Conservation (phyloP, 2,888 invertebrate genomes). For the Autographa gamma region DNA sequence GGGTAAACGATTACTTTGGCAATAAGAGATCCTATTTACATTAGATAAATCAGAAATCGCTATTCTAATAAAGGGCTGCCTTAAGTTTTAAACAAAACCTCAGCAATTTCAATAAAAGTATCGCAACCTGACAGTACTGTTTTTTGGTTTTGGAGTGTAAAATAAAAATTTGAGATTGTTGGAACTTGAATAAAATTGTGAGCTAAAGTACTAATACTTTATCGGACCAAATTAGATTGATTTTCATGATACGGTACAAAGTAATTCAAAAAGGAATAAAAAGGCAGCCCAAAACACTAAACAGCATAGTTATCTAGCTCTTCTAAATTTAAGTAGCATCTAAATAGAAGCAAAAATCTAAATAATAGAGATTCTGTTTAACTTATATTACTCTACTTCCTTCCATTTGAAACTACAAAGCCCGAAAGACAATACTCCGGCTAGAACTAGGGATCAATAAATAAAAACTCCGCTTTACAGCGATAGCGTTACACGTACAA, state of each 20-base stretch:
- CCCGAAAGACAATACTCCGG: constrained; percentile 35
- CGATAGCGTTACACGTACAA: constrained; percentile 75
- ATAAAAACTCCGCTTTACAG: constrained; percentile 73
- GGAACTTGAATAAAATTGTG: too few species aligned
- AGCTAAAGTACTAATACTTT: too few species aligned
- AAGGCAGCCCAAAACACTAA: constrained; percentile 55
- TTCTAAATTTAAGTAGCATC: constrained; percentile 64
- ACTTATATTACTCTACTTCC: constrained; percentile 51
- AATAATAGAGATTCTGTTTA: constrained; percentile 37
- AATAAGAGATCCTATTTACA: constrained; percentile 66
- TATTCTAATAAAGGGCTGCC: constrained; percentile 50
- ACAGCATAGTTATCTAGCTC: constrained; percentile 69
- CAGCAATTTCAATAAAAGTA: too few species aligned
- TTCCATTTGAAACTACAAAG: constrained; percentile 46
- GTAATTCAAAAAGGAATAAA: neutral
- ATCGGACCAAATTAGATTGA: too few species aligned
- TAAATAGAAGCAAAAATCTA: constrained; percentile 53
- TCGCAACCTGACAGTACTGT: too few species aligned
- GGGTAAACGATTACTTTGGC: constrained; percentile 70
- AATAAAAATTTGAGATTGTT: too few species aligned
- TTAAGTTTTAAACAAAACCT: neutral
- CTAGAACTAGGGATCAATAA: constrained; percentile 36
- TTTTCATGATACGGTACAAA: too few species aligned
- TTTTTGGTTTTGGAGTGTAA: too few species aligned
- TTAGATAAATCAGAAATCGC: constrained; percentile 46